Conservation (phyloP, 2,888 invertebrate genomes). For the Eutolmus rufibarbis region DNA sequence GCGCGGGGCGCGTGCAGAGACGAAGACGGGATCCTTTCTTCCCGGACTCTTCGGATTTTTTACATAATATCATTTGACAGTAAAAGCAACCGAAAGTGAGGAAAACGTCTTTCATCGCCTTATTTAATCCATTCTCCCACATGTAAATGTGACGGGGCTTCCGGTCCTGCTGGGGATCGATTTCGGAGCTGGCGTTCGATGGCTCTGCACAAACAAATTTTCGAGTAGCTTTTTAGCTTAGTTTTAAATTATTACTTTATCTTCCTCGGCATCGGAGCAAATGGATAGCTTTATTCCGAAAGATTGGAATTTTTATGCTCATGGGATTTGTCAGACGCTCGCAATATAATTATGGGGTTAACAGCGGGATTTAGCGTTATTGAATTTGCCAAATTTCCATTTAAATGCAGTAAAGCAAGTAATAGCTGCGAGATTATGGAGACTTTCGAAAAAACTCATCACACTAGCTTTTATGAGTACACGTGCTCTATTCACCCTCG, state of each 20-base stretch:
- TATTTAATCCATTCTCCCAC: constrained; percentile 28
- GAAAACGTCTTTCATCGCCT: constrained; percentile 27
- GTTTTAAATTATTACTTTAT: constrained; percentile 23
- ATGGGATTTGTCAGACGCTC: not conserved
- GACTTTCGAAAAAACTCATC: not conserved
- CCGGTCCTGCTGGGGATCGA: not conserved
- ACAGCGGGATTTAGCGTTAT: not conserved
- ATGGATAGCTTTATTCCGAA: constrained; percentile 3
- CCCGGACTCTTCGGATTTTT: not conserved
- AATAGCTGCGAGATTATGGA: not conserved
- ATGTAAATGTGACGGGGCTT: constrained; percentile 24
- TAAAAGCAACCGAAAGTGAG: constrained; percentile 23
- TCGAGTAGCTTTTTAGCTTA: not conserved
- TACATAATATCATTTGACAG: not conserved
- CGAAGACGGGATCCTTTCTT: not conserved
- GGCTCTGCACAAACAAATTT: constrained; percentile 17
- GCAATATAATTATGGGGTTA: not conserved
- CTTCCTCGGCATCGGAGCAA: not conserved
- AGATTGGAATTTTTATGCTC: constrained; percentile 1
- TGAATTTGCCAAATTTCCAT: not conserved
- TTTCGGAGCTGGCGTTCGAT: not conserved
- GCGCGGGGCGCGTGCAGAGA: not conserved
- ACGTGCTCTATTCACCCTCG: not conserved
- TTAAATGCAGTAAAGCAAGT: not conserved
- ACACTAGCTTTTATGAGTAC: not conserved